Base-by-base conservation (phyloP, 2,797 vertebrate species). In the Coranthus polyacanthus region DNA sequence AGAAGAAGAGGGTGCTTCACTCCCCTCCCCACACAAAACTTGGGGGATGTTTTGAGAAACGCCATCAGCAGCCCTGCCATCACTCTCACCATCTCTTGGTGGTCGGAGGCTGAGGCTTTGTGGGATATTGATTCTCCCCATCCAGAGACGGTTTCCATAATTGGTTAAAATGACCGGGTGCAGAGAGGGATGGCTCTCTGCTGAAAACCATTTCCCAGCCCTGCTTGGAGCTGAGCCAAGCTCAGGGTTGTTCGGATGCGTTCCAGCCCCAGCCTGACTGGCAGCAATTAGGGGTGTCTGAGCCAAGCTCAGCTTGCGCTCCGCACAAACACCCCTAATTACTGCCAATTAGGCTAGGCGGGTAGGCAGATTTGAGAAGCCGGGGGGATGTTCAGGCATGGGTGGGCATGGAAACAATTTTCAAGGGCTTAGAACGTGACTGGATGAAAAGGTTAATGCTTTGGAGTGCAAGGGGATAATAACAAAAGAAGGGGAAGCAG, bases 361-460 rank as follows among this genome's bases (percentile, higher is more conserved):
- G 93, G 93, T 92, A 94, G 93, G 92, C 93, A 94, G 93, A 94
- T 93, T 92, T 91, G 92, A 93, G 93, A 93, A 94, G 92, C 91
- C 87, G 79, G 89, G 84, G 91, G 94, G 91, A 90, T 91, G 90
- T 93, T 94, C 93, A 94, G 93, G 93, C 93, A 93, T 93, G 92
- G 93, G 92, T 94, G 94, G 92, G 93, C 92, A 93, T 93, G 91
- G 92, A 94, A 92, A 93, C 89, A 91, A 92, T 94, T 94, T 94
- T 92, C 92, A 91, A 94, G 91, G 91, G 93, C 92, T 94, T 94
- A 93, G 92, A 93, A 94, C 91, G 92, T 94, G 93, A 94, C 93
- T 94, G 91, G 91, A 94, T 93, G 92, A 93, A 94, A 94, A 94
- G 94, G 94, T 95, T 95, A 95, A 94, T 94, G 92, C 93, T 94